Evolutionary conservation across 2,888 invertebrate genomes (phyloP).

Genomic region (Cremastinae sp.): DNA sequence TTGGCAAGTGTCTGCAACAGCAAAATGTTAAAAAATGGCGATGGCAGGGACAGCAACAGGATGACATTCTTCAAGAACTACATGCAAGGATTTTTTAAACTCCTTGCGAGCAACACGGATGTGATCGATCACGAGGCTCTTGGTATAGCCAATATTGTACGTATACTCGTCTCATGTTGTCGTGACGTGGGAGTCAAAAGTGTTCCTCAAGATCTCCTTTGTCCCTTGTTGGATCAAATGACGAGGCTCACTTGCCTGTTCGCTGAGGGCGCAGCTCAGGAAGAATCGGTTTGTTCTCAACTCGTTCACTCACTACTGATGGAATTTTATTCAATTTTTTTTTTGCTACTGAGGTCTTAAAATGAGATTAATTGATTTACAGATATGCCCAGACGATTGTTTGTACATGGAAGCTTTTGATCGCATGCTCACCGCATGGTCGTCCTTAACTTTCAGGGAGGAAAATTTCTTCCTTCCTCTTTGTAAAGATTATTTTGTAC

Average conservation of each 20-base stretch:
- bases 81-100: slow-evolving; percentile 84
- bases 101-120: slow-evolving; percentile 83
- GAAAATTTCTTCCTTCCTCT: slow-evolving; percentile 79
- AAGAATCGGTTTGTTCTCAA: slow-evolving; percentile 85
- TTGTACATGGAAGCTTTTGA: slow-evolving; percentile 87
- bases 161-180: slow-evolving; percentile 84
- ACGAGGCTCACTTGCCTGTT: slow-evolving; percentile 85
- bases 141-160: slow-evolving; percentile 86
- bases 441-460: slow-evolving; percentile 81
- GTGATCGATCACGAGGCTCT: slow-evolving; percentile 86
- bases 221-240: slow-evolving; percentile 84
- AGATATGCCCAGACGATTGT: slow-evolving; percentile 81
- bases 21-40: slow-evolving; percentile 81
- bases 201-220: slow-evolving; percentile 81
- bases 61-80: slow-evolving; percentile 84
- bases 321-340: too few relatives aligned
- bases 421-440: slow-evolving; percentile 87
- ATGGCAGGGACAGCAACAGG: slow-evolving; percentile 73
- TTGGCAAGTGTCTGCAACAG: slow-evolving; percentile 88
- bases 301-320: too few relatives aligned
- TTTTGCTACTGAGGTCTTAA: background rate
- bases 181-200: slow-evolving; percentile 80
- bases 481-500: slow-evolving; percentile 77
- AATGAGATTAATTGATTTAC: slow-evolving; percentile 51
- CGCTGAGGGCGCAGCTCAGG: slow-evolving; percentile 84